phyloP scores from a whole-genome alignment of 2,797 vertebrate genomes.

The Spinibarbus caldwelli region DNA sequence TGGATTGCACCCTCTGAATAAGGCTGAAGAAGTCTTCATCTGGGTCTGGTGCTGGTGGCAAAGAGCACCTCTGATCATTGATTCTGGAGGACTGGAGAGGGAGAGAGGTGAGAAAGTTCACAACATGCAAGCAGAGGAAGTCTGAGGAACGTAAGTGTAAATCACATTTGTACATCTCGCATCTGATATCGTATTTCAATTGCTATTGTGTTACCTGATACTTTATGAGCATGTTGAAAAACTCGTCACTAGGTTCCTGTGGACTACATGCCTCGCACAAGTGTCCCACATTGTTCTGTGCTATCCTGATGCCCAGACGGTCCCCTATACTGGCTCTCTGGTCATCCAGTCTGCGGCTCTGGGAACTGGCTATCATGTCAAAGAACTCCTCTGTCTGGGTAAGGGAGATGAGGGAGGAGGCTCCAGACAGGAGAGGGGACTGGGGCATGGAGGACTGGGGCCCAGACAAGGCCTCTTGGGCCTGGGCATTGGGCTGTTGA shows the following conservation, averaged over 20 bases:
- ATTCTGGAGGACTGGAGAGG: constrained; percentile 83
- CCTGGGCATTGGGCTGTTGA: constrained; percentile 71
- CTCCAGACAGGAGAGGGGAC: constrained; percentile 65
- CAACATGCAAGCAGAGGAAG: background rate
- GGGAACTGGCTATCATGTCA: constrained; percentile 90
- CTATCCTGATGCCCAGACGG: constrained; percentile 83
- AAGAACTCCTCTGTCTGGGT: constrained; percentile 88
- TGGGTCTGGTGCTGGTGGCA: constrained; percentile 86
- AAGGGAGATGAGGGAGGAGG: constrained; percentile 78
- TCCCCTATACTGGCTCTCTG: constrained; percentile 88
- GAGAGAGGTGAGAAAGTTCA: constrained; percentile 16
- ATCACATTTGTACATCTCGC: background rate
- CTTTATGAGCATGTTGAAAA: constrained; percentile 94
- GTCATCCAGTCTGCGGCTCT: constrained; percentile 90
- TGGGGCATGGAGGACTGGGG: constrained; percentile 62
- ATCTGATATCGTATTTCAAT: background rate
- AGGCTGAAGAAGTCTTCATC: constrained; percentile 92
- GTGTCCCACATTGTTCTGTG: constrained; percentile 83
- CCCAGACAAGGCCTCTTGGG: constrained; percentile 62
- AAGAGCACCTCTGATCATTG: constrained; percentile 89
- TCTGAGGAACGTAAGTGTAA: background rate
- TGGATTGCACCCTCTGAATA: constrained; percentile 90
- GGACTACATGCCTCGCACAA: constrained; percentile 70
- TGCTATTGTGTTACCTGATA: constrained; percentile 82
- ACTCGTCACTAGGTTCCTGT: constrained; percentile 83